phyloP scores from a whole-genome alignment of 2,113 vertebrate species.

The Siniperca knerii region DNA sequence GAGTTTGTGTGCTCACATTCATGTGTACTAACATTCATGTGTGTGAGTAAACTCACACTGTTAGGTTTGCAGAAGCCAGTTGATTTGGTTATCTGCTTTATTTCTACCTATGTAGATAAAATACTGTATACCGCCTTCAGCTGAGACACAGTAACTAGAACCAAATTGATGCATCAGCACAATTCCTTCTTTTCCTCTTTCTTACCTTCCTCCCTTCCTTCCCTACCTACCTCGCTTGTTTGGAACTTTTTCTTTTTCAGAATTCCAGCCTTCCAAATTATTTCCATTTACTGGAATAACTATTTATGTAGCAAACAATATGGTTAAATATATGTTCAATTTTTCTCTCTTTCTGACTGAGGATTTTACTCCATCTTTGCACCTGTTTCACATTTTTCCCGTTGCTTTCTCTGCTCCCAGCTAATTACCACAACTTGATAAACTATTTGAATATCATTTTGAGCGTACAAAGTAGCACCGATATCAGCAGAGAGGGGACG shows the following conservation, averaged over 20 bases:
- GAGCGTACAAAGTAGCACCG: not conserved
- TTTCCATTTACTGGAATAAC: not conserved
- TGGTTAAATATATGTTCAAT: constrained; percentile 3
- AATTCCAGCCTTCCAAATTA: not conserved
- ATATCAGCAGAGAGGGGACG: not conserved
- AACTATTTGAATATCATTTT: constrained; percentile 16
- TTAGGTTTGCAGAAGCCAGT: not conserved
- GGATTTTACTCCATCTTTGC: not conserved
- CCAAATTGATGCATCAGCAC: not conserved
- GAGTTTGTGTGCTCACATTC: not conserved
- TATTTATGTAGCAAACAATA: constrained; percentile 6
- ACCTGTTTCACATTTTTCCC: not conserved
- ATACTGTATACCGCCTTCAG: not conserved
- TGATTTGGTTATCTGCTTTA: not conserved
- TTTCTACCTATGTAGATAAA: not conserved
- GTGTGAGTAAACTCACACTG: not conserved
- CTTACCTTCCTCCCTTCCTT: too few relatives aligned
- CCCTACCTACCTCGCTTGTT: not conserved
- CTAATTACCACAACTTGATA: constrained; percentile 18
- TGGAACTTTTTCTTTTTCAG: not conserved
- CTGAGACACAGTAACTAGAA: not conserved
- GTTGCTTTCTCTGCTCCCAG: not conserved
- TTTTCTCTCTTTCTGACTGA: not conserved
- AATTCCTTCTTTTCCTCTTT: not conserved
- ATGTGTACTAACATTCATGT: not conserved